Percentiles rank a stretch among this genome's conserved stretches.
phyloP scores from a whole-genome alignment of 2,797 vertebrate species.

The Cyprinella venusta region DNA sequence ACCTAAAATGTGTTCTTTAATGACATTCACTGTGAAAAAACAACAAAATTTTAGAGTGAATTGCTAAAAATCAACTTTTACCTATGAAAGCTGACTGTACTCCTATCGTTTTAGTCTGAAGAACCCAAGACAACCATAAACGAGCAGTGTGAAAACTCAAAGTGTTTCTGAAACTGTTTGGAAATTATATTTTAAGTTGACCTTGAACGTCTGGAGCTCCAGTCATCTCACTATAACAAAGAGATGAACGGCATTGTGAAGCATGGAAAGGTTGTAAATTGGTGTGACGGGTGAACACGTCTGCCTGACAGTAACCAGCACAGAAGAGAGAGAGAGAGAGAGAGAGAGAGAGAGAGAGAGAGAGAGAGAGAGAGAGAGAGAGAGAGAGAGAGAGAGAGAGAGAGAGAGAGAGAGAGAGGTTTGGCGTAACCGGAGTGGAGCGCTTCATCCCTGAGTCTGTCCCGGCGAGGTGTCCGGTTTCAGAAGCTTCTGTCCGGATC shows the following conservation, averaged over 20 bases:
- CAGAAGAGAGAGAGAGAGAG: background rate
- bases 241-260: background rate
- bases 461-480: conserved; percentile 68
- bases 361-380: too few relatives aligned
- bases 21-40: too few relatives aligned
- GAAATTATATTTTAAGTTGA: background rate
- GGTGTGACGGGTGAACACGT: background rate
- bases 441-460: conserved; percentile 64
- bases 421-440: conserved; percentile 66
- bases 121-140: background rate
- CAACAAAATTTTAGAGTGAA: too few relatives aligned
- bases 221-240: background rate
- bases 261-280: background rate
- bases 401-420: too few relatives aligned
- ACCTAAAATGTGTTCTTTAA: too few relatives aligned
- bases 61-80: background rate
- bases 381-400: conserved; percentile 6
- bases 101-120: background rate
- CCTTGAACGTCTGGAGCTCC: background rate
- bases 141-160: background rate
- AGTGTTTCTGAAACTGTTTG: background rate
- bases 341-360: background rate
- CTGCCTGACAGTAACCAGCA: conserved; percentile 9
- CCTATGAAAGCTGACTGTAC: background rate
- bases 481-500: background rate